Base-by-base conservation (phyloP, 2,113 vertebrate genomes). In the Sclerurus mexicanus region DNA sequence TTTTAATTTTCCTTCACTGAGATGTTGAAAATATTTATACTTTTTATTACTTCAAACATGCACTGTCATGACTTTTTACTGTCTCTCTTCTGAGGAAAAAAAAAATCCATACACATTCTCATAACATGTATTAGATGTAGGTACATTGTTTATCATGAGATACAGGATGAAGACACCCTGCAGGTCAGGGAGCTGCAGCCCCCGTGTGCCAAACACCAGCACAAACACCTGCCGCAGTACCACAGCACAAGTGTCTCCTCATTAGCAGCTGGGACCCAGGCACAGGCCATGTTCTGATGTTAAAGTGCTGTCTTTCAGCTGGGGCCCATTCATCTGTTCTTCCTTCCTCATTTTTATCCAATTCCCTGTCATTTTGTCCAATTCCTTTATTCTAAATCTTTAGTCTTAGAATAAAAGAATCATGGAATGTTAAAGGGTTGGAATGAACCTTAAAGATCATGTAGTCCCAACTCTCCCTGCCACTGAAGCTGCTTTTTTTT, bases 71-170 rank as follows among this genome's bases (percentile, higher is more conserved):
- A 55, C 25, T 19, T 72, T 66, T 33, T 28, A 14, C 7, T 68
- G 14, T 72, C 6, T 3, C 2, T 37, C 3, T 37, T 6, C 35
- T 6, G 6, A 47, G 33, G 7, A 6, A 49, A 50, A 73, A 73
- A 39, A 78, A 47, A 37, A 35, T 7, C 1, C 1, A 0, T 27
- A 6, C 0, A 0, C 9, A 46, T 55, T 81, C 20, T 49, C 14
- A 21, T 40, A 44, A 71, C 1, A 6, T 37, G 33, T 52, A 1
- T n/a, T 47, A 52, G 5, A 7, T 23, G 4, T 35, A 30, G 14
- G 6, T 25, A 46, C 8, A 25, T 7, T 25, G 23, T 82, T 75
- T 40, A 12, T 39, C 9, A 10, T 19, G 7, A 28, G 16, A 55
- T 46, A 49, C 20, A 27, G 17, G 9, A 49, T 33, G 30, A 47